Percentiles rank a stretch among this genome's conserved stretches.
Evolutionary conservation across 2,888 invertebrate species (phyloP).

Genomic region (Mayetiola destructor): DNA sequence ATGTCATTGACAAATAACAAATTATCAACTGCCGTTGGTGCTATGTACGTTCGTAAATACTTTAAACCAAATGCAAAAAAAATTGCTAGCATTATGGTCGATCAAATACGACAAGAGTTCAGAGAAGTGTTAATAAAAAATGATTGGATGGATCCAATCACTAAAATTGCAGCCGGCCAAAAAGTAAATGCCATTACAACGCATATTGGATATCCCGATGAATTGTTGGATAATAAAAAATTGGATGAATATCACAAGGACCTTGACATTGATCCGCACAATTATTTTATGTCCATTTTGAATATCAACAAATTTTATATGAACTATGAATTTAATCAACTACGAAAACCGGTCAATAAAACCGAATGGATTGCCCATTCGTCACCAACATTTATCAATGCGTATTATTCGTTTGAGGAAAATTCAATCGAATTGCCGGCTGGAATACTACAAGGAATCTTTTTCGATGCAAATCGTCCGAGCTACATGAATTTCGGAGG

Average conservation of each 20-base stretch:
- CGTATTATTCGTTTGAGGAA: slow-evolving; percentile 71
- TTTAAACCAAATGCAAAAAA: slow-evolving; percentile 74
- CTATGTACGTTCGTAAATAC: slow-evolving; percentile 73
- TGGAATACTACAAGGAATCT: background rate
- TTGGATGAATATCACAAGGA: slow-evolving; percentile 64
- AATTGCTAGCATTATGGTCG: slow-evolving; percentile 75
- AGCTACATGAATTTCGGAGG: slow-evolving; percentile 2
- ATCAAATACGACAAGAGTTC: slow-evolving; percentile 69
- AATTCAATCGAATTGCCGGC: slow-evolving; percentile 50
- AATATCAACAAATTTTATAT: slow-evolving; percentile 68
- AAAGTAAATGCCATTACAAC: slow-evolving; percentile 72
- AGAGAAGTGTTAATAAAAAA: slow-evolving; percentile 60
- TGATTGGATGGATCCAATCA: slow-evolving; percentile 86
- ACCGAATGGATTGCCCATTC: slow-evolving; percentile 38
- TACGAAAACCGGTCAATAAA: slow-evolving; percentile 66
- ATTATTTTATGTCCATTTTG: slow-evolving; percentile 60
- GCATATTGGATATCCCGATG: slow-evolving; percentile 86
- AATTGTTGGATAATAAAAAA: slow-evolving; percentile 66
- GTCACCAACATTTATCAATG: slow-evolving; percentile 70
- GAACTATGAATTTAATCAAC: slow-evolving; percentile 58
- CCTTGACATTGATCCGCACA: slow-evolving; percentile 53
- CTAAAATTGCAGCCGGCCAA: slow-evolving; percentile 57
- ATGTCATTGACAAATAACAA: slow-evolving; percentile 30
- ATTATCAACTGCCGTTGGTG: slow-evolving; percentile 61
- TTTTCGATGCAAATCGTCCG: background rate